Base-by-base conservation (phyloP, 1,140 invertebrate genomes). In the Neodiprion virginianus region DNA sequence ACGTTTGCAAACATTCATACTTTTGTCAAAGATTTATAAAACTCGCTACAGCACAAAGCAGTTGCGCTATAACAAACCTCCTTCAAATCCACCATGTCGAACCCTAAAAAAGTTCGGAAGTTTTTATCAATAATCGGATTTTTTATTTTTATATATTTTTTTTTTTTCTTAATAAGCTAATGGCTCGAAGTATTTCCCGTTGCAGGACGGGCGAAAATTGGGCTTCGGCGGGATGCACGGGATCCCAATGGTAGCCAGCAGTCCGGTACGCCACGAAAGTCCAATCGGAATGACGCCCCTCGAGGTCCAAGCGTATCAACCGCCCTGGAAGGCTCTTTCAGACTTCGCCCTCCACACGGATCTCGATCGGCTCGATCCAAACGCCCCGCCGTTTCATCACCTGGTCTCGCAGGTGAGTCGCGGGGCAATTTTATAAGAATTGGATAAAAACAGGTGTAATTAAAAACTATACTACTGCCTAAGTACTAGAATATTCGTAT, bases 261-360 rank as follows among this genome's bases (percentile, higher is more conserved):
- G 96, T 81, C 97, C 98, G 8, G 97, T 99, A 1, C 92, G 96
- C 50, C 97, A 99, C 87, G 97, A 98, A 86, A 94, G 95, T 78
- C 95, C 95, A 0, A 90, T 95, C 67, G 95, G 95, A 53, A 92
- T 96, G 86, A 94, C 95, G 81, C 94, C 95, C 11, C 90, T 97
- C 50, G 96, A 98, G 87, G 97, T 99, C 48, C 96, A 97, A 81
- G 96, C 95, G 74, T 99, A 99, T 90, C 97, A 98, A 89, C 97
- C 97, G 65, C 97, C 96, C 11, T 99, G 97, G 97, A 98, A 99
- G 89, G 96, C 97, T 66, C 92, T 99, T 17, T 95, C 94, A 48
- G 97, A 99, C 84, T 99, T 98, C 89, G 97, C 97, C 72, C 92
- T 98, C 77, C 96, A 98, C 86, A 95, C 96, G 2, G 97, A 98